These are phyloP conservation scores for Stercorarius parasiticus DNA, from an alignment of 2,113 vertebrate species.

Conservation along the genomic window DNA sequence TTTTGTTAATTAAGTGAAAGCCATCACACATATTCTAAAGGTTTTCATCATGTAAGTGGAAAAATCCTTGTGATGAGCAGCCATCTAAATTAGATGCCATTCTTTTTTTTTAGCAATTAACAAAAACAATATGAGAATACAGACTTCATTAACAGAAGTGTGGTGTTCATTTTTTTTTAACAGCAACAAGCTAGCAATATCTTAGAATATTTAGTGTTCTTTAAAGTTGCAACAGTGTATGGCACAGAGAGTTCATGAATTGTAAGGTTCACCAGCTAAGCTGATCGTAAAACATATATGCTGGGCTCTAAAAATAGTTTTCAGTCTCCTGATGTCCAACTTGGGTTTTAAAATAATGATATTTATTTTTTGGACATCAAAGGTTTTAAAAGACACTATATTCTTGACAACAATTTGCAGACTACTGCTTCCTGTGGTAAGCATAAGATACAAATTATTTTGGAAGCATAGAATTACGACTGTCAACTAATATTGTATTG, in stretches of 20 bases:
- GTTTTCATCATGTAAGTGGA: not conserved
- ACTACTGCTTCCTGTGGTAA: not conserved
- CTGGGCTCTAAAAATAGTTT: not conserved
- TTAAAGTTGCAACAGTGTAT: not conserved
- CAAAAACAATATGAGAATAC: not conserved
- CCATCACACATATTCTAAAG: not conserved
- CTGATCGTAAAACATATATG: accelerated
- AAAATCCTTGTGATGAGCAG: not conserved
- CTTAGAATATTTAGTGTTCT: not conserved
- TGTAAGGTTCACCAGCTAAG: not conserved
- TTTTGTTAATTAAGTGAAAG: not conserved
- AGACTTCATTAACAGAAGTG: not conserved
- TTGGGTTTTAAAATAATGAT: not conserved
- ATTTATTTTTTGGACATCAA: not conserved
- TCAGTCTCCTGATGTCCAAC: not conserved
- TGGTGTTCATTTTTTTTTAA: not conserved
- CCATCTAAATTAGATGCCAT: not conserved
- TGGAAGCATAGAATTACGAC: not conserved
- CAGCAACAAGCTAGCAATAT: not conserved
- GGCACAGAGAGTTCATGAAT: not conserved
- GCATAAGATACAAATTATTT: not conserved
- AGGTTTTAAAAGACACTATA: not conserved
- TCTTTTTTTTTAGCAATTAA: not conserved
- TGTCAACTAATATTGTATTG: not conserved
- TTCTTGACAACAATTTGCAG: not conserved